These are phyloP conservation scores for Ametastegia equiseti DNA, from an alignment of 2,888 invertebrate genomes.

Conservation along the genomic window DNA sequence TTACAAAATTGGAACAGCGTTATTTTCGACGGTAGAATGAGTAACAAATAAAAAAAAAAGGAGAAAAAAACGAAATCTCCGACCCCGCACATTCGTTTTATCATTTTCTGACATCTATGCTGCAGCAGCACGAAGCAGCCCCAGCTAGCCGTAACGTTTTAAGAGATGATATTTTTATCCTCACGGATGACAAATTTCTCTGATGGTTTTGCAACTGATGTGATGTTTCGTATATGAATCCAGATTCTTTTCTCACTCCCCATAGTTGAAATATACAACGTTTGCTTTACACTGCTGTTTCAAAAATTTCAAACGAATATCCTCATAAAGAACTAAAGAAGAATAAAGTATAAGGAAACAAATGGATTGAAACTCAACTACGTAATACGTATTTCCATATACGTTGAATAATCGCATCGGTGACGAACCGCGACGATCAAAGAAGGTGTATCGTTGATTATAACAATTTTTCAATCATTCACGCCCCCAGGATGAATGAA, in stretches of 20 bases:
- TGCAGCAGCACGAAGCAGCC: background rate
- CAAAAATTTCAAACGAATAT: too few species aligned
- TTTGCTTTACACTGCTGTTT: too few species aligned
- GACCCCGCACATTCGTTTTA: background rate
- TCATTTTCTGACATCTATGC: background rate
- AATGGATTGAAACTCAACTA: too few species aligned
- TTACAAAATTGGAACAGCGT: background rate
- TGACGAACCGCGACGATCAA: background rate
- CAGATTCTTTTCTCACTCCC: background rate
- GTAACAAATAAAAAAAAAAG: background rate
- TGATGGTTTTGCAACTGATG: background rate
- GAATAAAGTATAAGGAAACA: too few species aligned
- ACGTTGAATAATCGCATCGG: too few species aligned
- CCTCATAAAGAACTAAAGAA: too few species aligned
- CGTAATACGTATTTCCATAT: too few species aligned
- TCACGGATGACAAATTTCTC: background rate
- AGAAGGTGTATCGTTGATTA: conserved; percentile 18
- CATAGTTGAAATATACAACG: background rate
- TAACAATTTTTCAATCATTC: conserved; percentile 24
- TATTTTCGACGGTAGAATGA: background rate
- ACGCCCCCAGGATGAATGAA: conserved; percentile 18
- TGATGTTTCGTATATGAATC: background rate
- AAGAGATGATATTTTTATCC: conserved; percentile 1
- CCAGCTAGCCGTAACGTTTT: background rate
- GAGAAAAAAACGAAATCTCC: background rate